Evolutionary conservation across 2,113 vertebrate genomes (phyloP).

Genomic region (Cheirogaleus medius): DNA sequence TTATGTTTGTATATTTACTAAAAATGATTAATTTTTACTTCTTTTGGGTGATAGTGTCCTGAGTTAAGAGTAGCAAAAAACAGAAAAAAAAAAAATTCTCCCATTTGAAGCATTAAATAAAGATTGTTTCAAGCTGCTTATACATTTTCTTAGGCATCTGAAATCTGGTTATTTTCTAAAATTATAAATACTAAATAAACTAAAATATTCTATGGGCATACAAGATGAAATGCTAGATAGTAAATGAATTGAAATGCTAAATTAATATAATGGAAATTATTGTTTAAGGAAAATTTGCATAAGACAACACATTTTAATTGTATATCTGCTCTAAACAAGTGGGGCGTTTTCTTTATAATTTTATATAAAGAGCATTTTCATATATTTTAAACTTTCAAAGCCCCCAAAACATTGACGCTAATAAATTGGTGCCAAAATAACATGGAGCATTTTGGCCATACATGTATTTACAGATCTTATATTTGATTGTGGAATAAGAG

Average conservation of each 20-base stretch:
- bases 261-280: neutral
- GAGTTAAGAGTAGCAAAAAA: neutral
- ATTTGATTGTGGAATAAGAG: neutral
- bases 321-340: neutral
- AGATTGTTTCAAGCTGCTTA: neutral
- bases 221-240: neutral
- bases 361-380: neutral
- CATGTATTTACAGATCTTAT: neutral
- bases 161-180: conserved; percentile 12
- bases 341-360: neutral
- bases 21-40: neutral
- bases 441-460: neutral
- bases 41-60: neutral
- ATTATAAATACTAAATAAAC: neutral
- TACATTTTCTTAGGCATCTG: neutral
- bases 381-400: neutral
- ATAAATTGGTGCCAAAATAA: neutral
- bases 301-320: neutral
- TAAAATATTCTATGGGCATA: neutral
- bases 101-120: neutral
- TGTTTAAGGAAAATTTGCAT: neutral
- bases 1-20: neutral
- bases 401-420: neutral
- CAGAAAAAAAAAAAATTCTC: neutral
- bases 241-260: neutral